Base-by-base conservation (phyloP, 2,797 vertebrate genomes). In the Lithobates pipiens region DNA sequence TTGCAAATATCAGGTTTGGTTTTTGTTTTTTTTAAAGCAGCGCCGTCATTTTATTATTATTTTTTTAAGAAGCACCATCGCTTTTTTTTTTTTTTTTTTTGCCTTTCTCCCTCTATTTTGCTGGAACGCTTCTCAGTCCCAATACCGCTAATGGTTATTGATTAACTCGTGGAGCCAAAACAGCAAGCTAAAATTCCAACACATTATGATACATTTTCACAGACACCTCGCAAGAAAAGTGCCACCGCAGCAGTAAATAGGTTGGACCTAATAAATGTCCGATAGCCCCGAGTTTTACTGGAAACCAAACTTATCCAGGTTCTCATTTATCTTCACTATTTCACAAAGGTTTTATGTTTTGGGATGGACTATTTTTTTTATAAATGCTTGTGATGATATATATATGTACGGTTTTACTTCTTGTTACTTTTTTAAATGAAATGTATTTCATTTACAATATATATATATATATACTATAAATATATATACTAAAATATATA, bases 101-200 rank as follows among this genome's bases (percentile, higher is more conserved):
- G 1, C 67, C 10, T 76, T 68, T 18, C 8, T 2, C 36, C 6
- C 5, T 42, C n/a, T 23, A 23, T 67, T 84, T 89, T 86, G 88
- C 85, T 85, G 83, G 80, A 88, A 89, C 87, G 25, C 69, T 18
- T 46, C 67, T 44, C 44, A 85, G 34, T 46, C 84, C 69, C 68
- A 86, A 72, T 77, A 89, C 80, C 84, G 77, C 76, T 85, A 89
- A 83, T 86, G 82, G 80, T 74, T 90, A 91, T 89, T 89, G 90
- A 91, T 90, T 88, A 72, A 63, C 79, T 21, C 11, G 76, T 81
- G 70, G 73, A 88, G 85, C 29, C 86, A 89, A 84, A 80, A 82
- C 76, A 79, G 61, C 68, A 88, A 89, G 84, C 74, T 88, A 84
- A 84, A 90, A 90, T 86, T 86, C 88, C 85, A 89, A 88, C 87